A percentile compares a stretch with the other conserved stretches of the same genome.
phyloP scores from a whole-genome alignment of 2,113 vertebrate species.

The Hydrochoerus hydrochaeris region DNA sequence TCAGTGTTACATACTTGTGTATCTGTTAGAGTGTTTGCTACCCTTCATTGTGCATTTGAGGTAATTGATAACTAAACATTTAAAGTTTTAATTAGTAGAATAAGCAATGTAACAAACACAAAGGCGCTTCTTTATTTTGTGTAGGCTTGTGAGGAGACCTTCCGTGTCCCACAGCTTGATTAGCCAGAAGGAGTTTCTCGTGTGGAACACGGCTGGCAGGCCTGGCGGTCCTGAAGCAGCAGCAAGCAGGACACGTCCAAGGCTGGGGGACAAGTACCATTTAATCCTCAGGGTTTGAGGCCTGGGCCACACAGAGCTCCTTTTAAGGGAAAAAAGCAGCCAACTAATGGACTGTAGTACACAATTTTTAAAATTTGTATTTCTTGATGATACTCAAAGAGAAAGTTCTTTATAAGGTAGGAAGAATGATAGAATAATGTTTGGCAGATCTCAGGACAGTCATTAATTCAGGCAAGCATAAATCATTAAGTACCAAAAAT shows the following conservation, averaged over 20 bases:
- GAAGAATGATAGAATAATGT: not conserved
- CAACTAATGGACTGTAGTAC: not conserved
- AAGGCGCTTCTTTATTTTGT: not conserved
- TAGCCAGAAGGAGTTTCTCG: not conserved
- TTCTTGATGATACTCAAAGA: not conserved
- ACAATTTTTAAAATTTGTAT: not conserved
- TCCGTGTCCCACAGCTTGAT: no score
- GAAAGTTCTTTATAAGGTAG: not conserved
- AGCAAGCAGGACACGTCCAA: not conserved
- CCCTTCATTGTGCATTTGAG: conserved; percentile 11
- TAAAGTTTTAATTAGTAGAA: not conserved
- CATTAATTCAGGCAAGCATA: not conserved
- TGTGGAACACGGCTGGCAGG: not conserved
- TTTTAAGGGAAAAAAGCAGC: not conserved
- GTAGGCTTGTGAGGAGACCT: not conserved
- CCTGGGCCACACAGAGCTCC: not conserved
- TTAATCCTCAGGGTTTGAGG: not conserved
- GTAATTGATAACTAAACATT: conserved; percentile 42
- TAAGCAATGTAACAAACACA: not conserved
- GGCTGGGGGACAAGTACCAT: not conserved
- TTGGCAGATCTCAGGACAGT: not conserved
- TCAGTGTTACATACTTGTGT: not conserved
- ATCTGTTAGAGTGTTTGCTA: not conserved
- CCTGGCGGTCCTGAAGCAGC: not conserved
- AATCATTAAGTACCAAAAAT: not conserved